Evolutionary conservation across 2,797 vertebrate genomes (phyloP), one percentile per base, ranked within the genome.

Genomic region (Chaenodraco wilsoni): DNA sequence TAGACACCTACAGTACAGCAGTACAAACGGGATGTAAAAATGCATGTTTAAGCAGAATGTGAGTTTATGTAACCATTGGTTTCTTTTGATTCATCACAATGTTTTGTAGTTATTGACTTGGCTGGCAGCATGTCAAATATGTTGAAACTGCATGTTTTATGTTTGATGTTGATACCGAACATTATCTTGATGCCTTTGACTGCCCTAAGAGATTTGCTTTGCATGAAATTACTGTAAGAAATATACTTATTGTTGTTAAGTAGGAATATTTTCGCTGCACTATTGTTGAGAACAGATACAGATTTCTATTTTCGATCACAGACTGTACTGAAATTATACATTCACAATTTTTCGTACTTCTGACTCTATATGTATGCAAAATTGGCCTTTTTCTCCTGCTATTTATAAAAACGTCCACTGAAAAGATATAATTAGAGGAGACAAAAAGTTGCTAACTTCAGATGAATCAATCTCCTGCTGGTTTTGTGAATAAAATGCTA

Each of bases 401-500:
- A 75, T 90, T 86, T 84, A 81, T 80, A 75, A 59, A 37, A 73
- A 63, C 66, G 31, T 77, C 60, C 44, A 48, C 55, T 79, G 68
- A 87, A 87, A 83, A 66, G 41, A 75, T 52, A 74, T 68, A 75
- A 59, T 69, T 44, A 65, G 73, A 73, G 62, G 78, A 48, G 74
- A 79, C 48, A 74, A 72, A 68, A 50, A 67, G 17, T 17, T 60
- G 31, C 67, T 74, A 49, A 76, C 31, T 81, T 85, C 27, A 74
- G 55, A 79, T 6, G 52, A 69, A 75, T 82, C 21, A 40, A 64
- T 81, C 69, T 87, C 65, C 65, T 33, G 64, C 52, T 83, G 69
- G 48, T 76, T 90, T 86, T 82, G 75, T 83, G 79, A 94, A 92
- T 92, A 89, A 93, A 93, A 76, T 84, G 74, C 83, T 82, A 64